Percentiles rank a stretch among this genome's conserved stretches.
phyloP scores from a whole-genome alignment of 53 echinoderm and acorn worm species.

The Crossaster papposus region DNA sequence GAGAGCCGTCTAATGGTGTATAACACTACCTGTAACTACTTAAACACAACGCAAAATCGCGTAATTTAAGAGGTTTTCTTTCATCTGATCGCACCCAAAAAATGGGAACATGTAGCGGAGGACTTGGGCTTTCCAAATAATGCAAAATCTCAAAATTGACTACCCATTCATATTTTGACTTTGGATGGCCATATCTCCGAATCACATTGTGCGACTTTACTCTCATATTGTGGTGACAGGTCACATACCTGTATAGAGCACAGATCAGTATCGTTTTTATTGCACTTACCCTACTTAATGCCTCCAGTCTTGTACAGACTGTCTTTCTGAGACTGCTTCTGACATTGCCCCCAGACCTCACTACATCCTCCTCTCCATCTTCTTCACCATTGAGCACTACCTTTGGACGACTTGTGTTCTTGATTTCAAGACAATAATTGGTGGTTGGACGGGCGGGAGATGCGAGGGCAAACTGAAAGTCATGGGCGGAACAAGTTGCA shows the following conservation, averaged over 20 bases:
- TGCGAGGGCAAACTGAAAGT: conserved; percentile 58
- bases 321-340: background rate
- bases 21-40: too few species aligned
- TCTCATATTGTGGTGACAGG: too few species aligned
- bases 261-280: background rate
- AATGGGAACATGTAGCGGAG: too few species aligned
- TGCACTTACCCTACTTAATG: conserved; percentile 51
- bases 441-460: conserved; percentile 57
- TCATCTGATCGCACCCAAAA: too few species aligned
- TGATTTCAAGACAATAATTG: conserved; percentile 42
- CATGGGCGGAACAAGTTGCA: conserved; percentile 26
- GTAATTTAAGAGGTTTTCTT: too few species aligned
- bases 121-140: too few species aligned
- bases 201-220: too few species aligned
- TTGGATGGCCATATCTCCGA: too few species aligned
- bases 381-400: background rate
- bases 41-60: too few species aligned
- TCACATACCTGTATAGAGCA: background rate
- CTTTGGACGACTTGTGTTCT: background rate
- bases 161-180: too few species aligned
- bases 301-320: conserved; percentile 50
- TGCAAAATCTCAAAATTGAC: too few species aligned
- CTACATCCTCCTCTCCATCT: background rate
- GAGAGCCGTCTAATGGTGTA: too few species aligned
- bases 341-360: background rate